Evolutionary conservation across 2,797 vertebrate species (phyloP).

Genomic region (Threskiornis aethiopicus): DNA sequence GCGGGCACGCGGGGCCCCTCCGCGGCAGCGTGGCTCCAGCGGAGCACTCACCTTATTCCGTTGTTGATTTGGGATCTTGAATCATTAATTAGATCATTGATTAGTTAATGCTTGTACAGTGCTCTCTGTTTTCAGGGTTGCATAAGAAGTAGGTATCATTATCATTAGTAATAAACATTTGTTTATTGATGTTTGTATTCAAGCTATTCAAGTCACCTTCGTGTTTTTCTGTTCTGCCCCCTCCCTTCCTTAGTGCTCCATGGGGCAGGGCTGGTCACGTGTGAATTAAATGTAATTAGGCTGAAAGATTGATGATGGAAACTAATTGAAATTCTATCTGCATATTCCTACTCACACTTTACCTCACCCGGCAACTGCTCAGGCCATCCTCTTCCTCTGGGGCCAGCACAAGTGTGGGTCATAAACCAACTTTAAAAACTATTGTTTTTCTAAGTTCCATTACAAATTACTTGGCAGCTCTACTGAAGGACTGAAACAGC

Average conservation of each 20-base stretch:
- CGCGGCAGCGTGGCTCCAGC: rapidly evolving
- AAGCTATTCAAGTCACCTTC: not conserved
- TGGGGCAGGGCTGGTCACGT: not conserved
- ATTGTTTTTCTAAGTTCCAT: not conserved
- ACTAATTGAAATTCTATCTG: not conserved
- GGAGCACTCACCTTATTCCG: not conserved
- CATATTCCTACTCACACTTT: not conserved
- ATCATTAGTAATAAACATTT: not conserved
- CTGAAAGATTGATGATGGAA: not conserved
- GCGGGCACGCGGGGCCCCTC: rapidly evolving
- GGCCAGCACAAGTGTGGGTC: not conserved
- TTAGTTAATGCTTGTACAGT: not conserved
- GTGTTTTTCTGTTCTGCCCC: not conserved
- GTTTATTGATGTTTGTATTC: not conserved
- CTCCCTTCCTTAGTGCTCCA: rapidly evolving
- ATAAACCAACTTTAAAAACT: not conserved
- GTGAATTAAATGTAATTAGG: not conserved
- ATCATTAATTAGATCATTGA: not conserved
- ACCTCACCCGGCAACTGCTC: not conserved
- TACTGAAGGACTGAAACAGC: not conserved
- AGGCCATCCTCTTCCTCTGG: not conserved
- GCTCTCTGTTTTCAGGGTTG: not conserved
- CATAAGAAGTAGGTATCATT: not conserved
- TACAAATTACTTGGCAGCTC: not conserved
- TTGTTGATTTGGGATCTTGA: not conserved